phyloP scores from a whole-genome alignment of 2,113 vertebrate species.

The Sterrhoptilus dennistouni region DNA sequence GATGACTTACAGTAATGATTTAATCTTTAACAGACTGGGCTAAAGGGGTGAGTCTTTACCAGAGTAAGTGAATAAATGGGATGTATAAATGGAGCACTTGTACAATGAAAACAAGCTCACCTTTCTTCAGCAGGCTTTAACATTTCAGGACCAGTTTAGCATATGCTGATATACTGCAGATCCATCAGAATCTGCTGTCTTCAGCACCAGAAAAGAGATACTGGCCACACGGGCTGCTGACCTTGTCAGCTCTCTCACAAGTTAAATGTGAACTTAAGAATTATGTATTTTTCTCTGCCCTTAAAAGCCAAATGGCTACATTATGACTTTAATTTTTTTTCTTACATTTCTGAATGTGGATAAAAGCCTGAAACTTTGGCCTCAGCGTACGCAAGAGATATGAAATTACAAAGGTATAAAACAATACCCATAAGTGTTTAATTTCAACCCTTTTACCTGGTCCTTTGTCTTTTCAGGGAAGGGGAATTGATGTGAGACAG shows the following conservation, averaged over 20 bases:
- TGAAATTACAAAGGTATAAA: background rate
- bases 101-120: background rate
- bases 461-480: background rate
- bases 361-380: background rate
- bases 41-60: background rate
- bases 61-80: background rate
- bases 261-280: background rate
- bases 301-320: background rate
- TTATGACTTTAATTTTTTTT: background rate
- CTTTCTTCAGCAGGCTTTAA: background rate
- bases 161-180: background rate
- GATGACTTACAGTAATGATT: background rate
- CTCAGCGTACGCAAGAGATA: background rate
- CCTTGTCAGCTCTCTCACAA: background rate
- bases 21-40: background rate
- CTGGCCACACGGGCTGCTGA: background rate
- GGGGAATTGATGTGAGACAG: background rate
- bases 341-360: background rate
- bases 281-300: background rate
- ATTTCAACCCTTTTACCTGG: background rate
- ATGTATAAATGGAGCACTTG: background rate
- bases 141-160: background rate
- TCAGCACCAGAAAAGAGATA: background rate
- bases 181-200: background rate
- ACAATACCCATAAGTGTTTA: background rate